Base-by-base conservation (phyloP, 1,140 invertebrate genomes). In the Trachymyrmex septentrionalis region DNA sequence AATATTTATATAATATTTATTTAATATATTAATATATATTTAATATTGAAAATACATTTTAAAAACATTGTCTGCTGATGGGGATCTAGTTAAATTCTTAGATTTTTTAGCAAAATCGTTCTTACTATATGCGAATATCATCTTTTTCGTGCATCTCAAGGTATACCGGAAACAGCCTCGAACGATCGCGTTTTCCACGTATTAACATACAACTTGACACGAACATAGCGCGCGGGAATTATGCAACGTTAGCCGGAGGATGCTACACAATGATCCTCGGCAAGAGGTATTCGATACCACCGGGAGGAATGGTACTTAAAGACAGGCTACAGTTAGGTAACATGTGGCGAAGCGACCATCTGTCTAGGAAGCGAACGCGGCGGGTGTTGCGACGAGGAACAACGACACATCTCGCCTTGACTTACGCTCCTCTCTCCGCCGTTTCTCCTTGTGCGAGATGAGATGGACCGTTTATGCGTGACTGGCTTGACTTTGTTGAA, bases 261-360 rank as follows among this genome's bases (percentile, higher is more conserved):
- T 38, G 53, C 64, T 61, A 69, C 30, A 86, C 85, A 80, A 82
- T 85, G 57, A 84, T 82, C 71, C 10, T 12, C 27, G 19, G 38
- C 71, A 57, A 57, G 59, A 76, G 63, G 72, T 55, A 73, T 50
- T 61, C 61, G 78, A 90, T 85, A 91, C 75, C 59, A 73, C 30
- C 69, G 48, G 34, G 53, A 78, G 85, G 71, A 91, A 78, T 89
- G 71, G 85, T 88, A 63, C 81, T 92, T 86, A 87, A 89, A 88
- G 69, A 48, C 72, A 78, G 81, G 50, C 87, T 89, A 90, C 92
- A 93, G 91, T 92, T 93, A 92, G 91, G 86, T 85, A 92, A 90
- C 91, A 93, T 93, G 90, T 93, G 92, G 90, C 82, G 81, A 92
- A 90, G 85, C 72, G 87, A 89, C 92, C 92, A 93, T 93, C 92